phyloP scores from a whole-genome alignment of 2,113 vertebrate genomes.

The Nothobranchius furzeri region DNA sequence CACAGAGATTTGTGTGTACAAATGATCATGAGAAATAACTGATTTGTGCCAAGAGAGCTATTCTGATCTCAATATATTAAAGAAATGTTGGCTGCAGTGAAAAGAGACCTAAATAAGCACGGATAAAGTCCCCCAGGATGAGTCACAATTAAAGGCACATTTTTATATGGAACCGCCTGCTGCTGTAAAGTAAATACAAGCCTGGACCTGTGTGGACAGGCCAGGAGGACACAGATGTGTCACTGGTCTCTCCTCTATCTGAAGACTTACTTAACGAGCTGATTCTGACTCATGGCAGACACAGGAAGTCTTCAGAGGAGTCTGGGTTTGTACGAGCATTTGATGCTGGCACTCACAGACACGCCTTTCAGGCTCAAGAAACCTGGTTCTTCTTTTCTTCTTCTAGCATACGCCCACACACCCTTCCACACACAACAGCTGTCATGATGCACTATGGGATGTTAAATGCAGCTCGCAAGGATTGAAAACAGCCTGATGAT shows the following conservation, averaged over 20 bases:
- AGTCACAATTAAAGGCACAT: constrained; percentile 17
- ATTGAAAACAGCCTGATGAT: constrained; percentile 14
- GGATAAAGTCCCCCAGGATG: constrained; percentile 7
- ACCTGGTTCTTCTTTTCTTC: constrained; percentile 27
- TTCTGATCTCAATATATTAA: constrained; percentile 33
- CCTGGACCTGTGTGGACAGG: constrained; percentile 20
- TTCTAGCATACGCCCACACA: constrained; percentile 13
- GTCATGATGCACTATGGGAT: constrained; percentile 29
- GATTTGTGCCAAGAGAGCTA: constrained; percentile 33
- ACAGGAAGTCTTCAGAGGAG: constrained; percentile 46
- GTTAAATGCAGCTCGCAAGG: constrained; percentile 44
- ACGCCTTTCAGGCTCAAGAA: constrained; percentile 28
- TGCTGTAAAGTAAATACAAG: background rate
- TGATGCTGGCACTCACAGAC: constrained; percentile 23
- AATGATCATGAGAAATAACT: constrained; percentile 10
- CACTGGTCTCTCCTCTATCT: constrained; percentile 4
- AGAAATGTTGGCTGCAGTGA: constrained; percentile 11
- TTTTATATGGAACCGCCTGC: background rate
- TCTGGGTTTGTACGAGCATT: constrained; percentile 9
- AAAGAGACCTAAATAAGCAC: constrained; percentile 11
- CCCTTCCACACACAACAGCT: background rate
- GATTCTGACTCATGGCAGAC: constrained; percentile 51
- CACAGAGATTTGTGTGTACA: constrained; percentile 5
- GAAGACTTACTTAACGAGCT: constrained; percentile 38
- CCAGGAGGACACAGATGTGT: constrained; percentile 48